Base-by-base conservation (phyloP, 2,113 vertebrate species). In the Poeciliopsis occidentalis region DNA sequence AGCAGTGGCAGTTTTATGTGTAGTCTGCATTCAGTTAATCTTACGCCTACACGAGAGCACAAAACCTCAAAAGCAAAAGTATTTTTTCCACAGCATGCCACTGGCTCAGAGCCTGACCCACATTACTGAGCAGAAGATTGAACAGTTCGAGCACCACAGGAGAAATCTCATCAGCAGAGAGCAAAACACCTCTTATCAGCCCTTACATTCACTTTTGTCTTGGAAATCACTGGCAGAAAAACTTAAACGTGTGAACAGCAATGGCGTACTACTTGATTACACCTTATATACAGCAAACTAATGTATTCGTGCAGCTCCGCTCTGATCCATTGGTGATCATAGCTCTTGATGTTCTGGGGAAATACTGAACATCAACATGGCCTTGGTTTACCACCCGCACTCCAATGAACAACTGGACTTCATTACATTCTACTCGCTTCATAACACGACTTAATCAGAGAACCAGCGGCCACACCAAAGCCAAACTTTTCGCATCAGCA, bases 311-410 rank as follows among this genome's bases (percentile, higher is more conserved):
- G 41, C 41, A 44, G 41, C 41, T 15, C 41, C 13, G 41, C 41
- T 4, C 41, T 44, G 44, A 47, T 17, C 13, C 17, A 19, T 5
- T 19, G 44, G 15, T 47, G 44, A 47, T 47, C 44, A 47, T 17
- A 47, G 44, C 44, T 47, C 44, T 6, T 47, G 44, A 22, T 47
- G 1, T 66, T 41, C 8, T 12, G 34, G 29, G 12, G 29, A 54
- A 69, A 79, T 24, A 44, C 37, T 51, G 47, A 54, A 47, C 30
- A 61, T 37, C 66, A 69, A 70, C 63, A 61, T 67, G 85, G 87
- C 84, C 77, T 83, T 27, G 67, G 67, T 75, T 78, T 64, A 71
- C 83, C 87, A 75, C 83, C 79, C 79, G 80, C 83, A 82, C 71
- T 70, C 34, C 68, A 76, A 29, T 26, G 12, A 4, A 47, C 44